A percentile compares a stretch with the other conserved stretches of the same genome.
Evolutionary conservation across 2,113 vertebrate genomes (phyloP).

Genomic region (Bos javanicus): DNA sequence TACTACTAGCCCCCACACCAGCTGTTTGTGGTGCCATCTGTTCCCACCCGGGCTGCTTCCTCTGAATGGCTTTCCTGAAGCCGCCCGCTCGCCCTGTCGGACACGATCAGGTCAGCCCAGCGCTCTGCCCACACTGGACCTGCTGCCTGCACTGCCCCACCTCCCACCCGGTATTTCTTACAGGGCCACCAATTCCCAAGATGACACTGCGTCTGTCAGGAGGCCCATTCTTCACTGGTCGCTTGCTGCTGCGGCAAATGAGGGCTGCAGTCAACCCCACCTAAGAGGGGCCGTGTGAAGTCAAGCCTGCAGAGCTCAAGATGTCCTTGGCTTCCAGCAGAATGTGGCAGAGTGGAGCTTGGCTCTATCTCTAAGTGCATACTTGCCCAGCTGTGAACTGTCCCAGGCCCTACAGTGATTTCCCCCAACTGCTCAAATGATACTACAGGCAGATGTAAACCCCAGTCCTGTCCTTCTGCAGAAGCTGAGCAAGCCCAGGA

Average conservation of each 20-base stretch:
- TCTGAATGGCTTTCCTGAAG: constrained; percentile 79
- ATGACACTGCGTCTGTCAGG: constrained; percentile 57
- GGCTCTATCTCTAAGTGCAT: no score
- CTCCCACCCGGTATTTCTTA: constrained; percentile 55
- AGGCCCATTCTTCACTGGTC: constrained; percentile 56
- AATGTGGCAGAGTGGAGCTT: neutral
- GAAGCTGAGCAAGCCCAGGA: accelerated
- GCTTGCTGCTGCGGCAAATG: neutral
- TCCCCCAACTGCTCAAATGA: neutral
- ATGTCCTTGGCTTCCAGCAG: neutral
- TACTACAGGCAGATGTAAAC: neutral
- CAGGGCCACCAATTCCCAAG: constrained; percentile 70
- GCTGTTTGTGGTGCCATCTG: constrained; percentile 84
- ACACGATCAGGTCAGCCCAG: constrained; percentile 83
- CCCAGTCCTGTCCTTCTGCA: neutral
- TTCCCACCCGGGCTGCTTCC: constrained; percentile 78
- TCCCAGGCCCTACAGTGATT: neutral
- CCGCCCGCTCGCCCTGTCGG: constrained; percentile 78
- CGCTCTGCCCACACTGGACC: constrained; percentile 65
- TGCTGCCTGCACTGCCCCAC: constrained; percentile 67
- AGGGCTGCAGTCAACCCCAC: neutral
- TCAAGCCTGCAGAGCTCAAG: neutral
- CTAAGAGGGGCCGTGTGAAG: neutral
- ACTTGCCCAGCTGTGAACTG: neutral
- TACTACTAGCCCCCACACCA: constrained; percentile 69